Evolutionary conservation across 2,797 vertebrate genomes (phyloP), one percentile per base, ranked within the genome.

Genomic region (Ataeniobius toweri): DNA sequence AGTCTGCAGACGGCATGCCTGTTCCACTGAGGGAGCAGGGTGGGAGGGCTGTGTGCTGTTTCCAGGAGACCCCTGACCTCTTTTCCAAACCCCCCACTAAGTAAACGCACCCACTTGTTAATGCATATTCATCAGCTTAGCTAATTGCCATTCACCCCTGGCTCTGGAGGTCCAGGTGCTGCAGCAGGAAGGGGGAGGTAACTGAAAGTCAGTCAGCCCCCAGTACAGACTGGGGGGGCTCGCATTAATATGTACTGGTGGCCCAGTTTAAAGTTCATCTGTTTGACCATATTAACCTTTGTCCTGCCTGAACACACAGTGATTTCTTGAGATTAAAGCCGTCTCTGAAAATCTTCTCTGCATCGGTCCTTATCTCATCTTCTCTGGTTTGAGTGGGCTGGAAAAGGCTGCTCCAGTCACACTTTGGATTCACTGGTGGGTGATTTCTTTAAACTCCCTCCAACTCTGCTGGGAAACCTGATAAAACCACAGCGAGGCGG

Each of bases 91-190:
- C 77, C 69, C 74, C 56, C 84, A 75, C 71, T 12, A 48, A 10
- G 12, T 10, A 48, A 48, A 48, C 10, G 5, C 89, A n/a, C 92
- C 86, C 86, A 89, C 89, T 81, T 28, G 3, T 74, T 91, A 82
- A 90, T 91, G 79, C 72, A 92, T 93, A 93, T 93, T 92, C 81
- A 93, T 87, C 28, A 0, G 4, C 69, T 73, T 5, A 73, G 50
- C 74, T 87, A 41, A 91, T 92, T 86, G 83, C 81, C 55, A 86
- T 89, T 83, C 83, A 67, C 46, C 69, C 86, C 63, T 61, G 72
- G 82, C 55, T 31, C 67, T 67, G 79, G 51, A 53, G 67, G 48
- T 85, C 61, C 88, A 90, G 87, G 86, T 87, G 87, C 80, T 12
- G 58, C 2, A 53, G 77, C 69, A 13, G 73, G 77, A 13, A 0